A percentile compares a stretch with the other conserved stretches of the same genome.
Conservation (phyloP, 2,113 vertebrate genomes). For the Chionomys nivalis region DNA sequence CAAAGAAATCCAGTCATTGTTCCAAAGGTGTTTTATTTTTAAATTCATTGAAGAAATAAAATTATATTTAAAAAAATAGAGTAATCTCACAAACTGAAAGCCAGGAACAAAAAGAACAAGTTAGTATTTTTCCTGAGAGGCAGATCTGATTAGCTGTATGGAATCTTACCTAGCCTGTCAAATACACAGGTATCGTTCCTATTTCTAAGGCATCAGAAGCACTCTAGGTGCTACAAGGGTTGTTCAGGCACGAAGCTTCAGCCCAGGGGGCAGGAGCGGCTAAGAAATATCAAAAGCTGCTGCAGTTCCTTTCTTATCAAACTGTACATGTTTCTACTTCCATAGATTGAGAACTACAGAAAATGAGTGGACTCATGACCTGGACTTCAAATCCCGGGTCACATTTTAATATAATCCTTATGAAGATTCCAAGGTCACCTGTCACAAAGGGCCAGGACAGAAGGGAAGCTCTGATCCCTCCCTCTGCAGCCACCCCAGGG, state of each 20-base stretch:
- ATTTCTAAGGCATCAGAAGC: slow-evolving; percentile 75
- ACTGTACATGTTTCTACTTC: slow-evolving; percentile 40
- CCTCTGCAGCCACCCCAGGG: not conserved
- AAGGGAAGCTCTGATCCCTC: not conserved
- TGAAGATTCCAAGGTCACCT: slow-evolving; percentile 33
- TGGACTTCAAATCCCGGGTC: slow-evolving; percentile 26
- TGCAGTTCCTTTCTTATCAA: slow-evolving; percentile 33
- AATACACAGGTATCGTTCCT: slow-evolving; percentile 2
- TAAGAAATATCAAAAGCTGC: slow-evolving; percentile 44
- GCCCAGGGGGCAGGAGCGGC: not conserved
- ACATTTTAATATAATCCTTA: slow-evolving; percentile 1
- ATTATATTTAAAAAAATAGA: slow-evolving; percentile 83
- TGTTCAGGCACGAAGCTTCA: slow-evolving; percentile 47
- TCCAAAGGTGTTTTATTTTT: slow-evolving; percentile 78
- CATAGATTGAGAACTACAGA: slow-evolving; percentile 41
- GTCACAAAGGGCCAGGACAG: not conserved
- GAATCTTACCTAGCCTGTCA: slow-evolving; percentile 67
- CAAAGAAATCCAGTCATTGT: slow-evolving; percentile 66
- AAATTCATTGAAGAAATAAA: slow-evolving; percentile 80
- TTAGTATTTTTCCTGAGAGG: slow-evolving; percentile 78
- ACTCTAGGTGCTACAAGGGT: not conserved
- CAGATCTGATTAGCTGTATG: slow-evolving; percentile 58
- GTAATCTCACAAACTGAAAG: slow-evolving; percentile 77
- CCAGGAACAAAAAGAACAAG: slow-evolving; percentile 73
- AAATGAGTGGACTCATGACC: not conserved